A percentile compares a stretch with the other conserved stretches of the same genome.
phyloP scores from a whole-genome alignment of 2,113 vertebrate species.

The Sapayoa aenigma region DNA sequence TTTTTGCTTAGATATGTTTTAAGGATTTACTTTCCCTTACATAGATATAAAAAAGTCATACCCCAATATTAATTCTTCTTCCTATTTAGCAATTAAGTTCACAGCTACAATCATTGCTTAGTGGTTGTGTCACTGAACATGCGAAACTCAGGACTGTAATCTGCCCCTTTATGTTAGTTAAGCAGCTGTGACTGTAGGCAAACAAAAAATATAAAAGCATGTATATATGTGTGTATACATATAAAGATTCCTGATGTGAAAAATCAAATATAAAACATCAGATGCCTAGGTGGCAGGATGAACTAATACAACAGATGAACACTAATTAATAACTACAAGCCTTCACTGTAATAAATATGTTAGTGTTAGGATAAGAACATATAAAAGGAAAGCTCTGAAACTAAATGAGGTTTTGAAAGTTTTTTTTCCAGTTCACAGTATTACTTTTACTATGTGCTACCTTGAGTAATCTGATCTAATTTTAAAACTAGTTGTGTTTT shows the following conservation, averaged over 20 bases:
- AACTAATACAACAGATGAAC: not conserved
- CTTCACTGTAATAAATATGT: not conserved
- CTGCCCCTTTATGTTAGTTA: not conserved
- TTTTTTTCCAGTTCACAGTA: not conserved
- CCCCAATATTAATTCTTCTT: not conserved
- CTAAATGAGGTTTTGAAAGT: not conserved
- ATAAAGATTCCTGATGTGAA: not conserved
- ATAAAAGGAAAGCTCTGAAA: not conserved
- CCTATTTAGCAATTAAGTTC: not conserved
- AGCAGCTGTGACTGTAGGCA: not conserved
- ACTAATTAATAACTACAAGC: not conserved
- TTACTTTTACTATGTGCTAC: not conserved
- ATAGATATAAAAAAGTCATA: not conserved
- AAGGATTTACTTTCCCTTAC: not conserved
- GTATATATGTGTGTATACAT: not conserved
- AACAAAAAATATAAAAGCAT: not conserved
- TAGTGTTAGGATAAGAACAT: not conserved
- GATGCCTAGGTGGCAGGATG: not conserved
- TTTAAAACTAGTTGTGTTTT: not conserved
- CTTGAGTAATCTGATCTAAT: not conserved
- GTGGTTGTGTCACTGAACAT: not conserved
- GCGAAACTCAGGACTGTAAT: not conserved
- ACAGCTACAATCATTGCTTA: not conserved
- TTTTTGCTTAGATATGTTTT: not conserved
- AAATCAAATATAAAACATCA: not conserved